phyloP scores from a whole-genome alignment of 2,113 vertebrate species.

The Etia nguti region DNA sequence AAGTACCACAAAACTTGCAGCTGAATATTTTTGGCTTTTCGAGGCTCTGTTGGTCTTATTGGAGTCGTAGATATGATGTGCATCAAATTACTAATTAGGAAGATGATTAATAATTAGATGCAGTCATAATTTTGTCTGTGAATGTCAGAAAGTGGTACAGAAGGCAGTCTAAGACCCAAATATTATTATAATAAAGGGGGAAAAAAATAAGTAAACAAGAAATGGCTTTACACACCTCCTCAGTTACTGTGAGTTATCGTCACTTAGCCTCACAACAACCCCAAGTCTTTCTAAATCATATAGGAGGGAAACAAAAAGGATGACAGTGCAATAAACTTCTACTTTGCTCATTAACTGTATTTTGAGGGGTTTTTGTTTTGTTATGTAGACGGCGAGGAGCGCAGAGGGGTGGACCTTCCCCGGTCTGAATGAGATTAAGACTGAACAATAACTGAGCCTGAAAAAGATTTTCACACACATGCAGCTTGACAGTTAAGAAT shows the following conservation, averaged over 20 bases:
- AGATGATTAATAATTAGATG: neutral
- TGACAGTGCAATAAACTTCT: constrained; percentile 65
- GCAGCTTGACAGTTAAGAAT: constrained; percentile 74
- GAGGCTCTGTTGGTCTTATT: neutral
- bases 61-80: neutral
- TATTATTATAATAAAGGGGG: neutral
- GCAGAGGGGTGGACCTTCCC: neutral
- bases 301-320: neutral
- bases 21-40: neutral
- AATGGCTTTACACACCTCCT: neutral
- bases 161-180: neutral
- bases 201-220: fast-evolving
- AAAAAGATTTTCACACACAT: constrained; percentile 43
- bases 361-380: neutral
- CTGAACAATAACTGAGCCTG: constrained; percentile 71
- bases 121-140: neutral
- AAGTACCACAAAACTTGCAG: neutral
- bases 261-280: neutral
- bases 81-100: neutral
- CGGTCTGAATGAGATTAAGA: constrained; percentile 36
- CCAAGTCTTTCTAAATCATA: neutral
- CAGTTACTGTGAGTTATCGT: neutral
- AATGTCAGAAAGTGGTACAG: neutral
- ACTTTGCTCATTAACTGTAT: constrained; percentile 14
- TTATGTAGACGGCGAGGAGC: neutral